Base-by-base conservation (phyloP, 2,113 vertebrate species). In the Heteronetta atricapilla region DNA sequence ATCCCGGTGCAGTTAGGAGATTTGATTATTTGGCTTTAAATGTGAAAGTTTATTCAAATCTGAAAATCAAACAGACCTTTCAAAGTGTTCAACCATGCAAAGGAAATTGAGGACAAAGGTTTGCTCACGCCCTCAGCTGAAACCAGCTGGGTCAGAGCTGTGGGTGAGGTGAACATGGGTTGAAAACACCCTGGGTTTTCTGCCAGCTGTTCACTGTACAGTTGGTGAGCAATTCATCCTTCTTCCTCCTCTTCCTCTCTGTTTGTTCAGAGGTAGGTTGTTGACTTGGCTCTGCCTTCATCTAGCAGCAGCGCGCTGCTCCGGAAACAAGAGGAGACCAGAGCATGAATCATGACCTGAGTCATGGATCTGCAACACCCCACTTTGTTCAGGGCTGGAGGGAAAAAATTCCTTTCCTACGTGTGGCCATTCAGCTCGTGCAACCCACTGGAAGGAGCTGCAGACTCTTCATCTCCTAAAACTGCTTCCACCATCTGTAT, bases 401-500 rank as follows among this genome's bases (percentile, higher is more conserved):
- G 33, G 38, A 38, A 40, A 85, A 95, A 77, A 78, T 79, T 81
- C 80, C 38, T 84, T 48, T 77, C 53, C 26, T 60, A 22, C 33
- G 2, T 38, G 31, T 50, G 67, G 31, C 34, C n/a, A 22, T 50
- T 31, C 3, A 1, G 23, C 56, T 86, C n/a, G 15, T 14, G 4
- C 3, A 1, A 20, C 21, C 28, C 3, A 0, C 31, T 75, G 64
- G 76, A 88, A 88, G 29, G 62, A 90, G 26, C 16, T 53, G 15
- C 29, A 69, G 16, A 25, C 3, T 7, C 12, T 8, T 55, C 15
- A 28, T 46, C 31, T n/a, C 44, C n/a, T 46, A 68, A 64, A 69
- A 6, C 56, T 2, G 3, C 22, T 66, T 66, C n/a, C 28, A 3
- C 29, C 0, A 0, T 20, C 33, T 0, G 1, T 21, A 23, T 50